These are phyloP conservation scores for Gobio gobio DNA, from an alignment of 2,113 vertebrate genomes.

Conservation along the genomic window DNA sequence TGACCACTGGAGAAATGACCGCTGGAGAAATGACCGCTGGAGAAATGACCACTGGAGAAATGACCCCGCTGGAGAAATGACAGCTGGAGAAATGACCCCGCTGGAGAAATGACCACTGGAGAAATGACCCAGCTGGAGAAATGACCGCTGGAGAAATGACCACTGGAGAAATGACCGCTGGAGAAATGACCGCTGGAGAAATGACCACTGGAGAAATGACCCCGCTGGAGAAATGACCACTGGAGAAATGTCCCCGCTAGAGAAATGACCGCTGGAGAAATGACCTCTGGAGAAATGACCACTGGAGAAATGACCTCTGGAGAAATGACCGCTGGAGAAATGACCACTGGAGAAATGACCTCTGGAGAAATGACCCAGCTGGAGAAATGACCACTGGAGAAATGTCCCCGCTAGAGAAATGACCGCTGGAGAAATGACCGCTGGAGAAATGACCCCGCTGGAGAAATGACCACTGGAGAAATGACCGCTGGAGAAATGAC, in stretches of 20 bases:
- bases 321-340: neutral
- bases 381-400: neutral
- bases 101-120: neutral
- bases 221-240: neutral
- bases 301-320: no score
- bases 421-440: neutral
- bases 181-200: neutral
- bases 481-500: neutral
- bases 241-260: no score
- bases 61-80: neutral
- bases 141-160: neutral
- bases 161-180: no score
- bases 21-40: neutral
- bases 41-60: no score
- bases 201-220: no score
- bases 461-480: no score
- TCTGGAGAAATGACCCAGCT: no score
- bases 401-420: no score
- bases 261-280: neutral
- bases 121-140: no score
- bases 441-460: no score
- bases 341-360: neutral
- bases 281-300: neutral
- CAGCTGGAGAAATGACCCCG: no score
- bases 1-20: neutral